A percentile compares a stretch with the other conserved stretches of the same genome.
phyloP scores from a whole-genome alignment of 2,797 vertebrate genomes.

The Erethizon dorsatum region DNA sequence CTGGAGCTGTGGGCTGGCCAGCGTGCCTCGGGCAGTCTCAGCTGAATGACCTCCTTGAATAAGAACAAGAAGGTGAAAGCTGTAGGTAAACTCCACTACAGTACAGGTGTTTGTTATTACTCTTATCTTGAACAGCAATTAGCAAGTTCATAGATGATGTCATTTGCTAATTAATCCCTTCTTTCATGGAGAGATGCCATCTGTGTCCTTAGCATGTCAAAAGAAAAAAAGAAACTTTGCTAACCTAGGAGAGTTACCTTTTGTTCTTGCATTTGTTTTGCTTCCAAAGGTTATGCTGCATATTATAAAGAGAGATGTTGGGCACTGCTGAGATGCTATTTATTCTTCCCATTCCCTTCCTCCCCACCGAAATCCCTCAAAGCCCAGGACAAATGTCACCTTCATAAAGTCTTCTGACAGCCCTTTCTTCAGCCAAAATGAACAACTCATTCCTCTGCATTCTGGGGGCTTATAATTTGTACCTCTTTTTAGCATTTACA shows the following conservation, averaged over 20 bases:
- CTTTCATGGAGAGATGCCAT: not conserved
- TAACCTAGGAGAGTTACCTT: not conserved
- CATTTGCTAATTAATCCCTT: conserved; percentile 42
- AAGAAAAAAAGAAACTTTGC: conserved; percentile 54
- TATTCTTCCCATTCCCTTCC: not conserved
- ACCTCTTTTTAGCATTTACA: not conserved
- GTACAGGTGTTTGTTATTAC: not conserved
- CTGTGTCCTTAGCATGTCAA: not conserved
- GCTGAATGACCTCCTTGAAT: not conserved
- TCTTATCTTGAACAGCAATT: not conserved
- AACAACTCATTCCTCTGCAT: conserved; percentile 15
- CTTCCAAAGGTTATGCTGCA: conserved; percentile 26
- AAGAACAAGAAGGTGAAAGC: not conserved
- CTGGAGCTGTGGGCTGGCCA: not conserved
- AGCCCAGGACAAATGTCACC: conserved; percentile 3
- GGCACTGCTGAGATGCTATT: not conserved
- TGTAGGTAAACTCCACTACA: not conserved
- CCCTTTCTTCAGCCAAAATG: conserved; percentile 27
- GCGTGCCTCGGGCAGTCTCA: not conserved
- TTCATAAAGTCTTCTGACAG: conserved; percentile 21
- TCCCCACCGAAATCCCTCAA: conserved; percentile 15
- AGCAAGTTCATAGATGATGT: not conserved
- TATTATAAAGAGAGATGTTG: conserved; percentile 26
- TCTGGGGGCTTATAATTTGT: conserved; percentile 25
- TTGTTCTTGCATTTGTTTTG: conserved; percentile 26